These are phyloP conservation scores for Hyles vespertilio DNA, from an alignment of 1,140 invertebrate species.

Conservation along the genomic window DNA sequence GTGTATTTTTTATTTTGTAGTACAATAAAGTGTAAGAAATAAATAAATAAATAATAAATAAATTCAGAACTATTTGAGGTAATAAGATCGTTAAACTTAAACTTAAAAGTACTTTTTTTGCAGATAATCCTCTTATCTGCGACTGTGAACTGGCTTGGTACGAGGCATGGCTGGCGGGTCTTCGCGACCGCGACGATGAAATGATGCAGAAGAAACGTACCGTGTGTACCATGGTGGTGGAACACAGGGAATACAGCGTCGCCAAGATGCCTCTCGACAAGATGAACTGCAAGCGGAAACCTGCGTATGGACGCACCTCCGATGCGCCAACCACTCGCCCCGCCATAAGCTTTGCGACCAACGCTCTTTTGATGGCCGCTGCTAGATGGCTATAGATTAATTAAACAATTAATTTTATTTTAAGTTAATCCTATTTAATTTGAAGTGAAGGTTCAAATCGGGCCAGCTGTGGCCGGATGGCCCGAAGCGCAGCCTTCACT, in stretches of 20 bases:
- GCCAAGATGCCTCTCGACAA: conserved; percentile 86
- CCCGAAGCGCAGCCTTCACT: conserved; percentile 41
- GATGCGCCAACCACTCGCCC: conserved; percentile 29
- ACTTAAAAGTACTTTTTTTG: conserved; percentile 9
- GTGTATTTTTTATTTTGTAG: too few relatives aligned
- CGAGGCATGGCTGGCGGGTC: conserved; percentile 84
- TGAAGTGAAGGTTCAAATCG: conserved; percentile 43
- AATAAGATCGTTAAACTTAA: background rate
- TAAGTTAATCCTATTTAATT: conserved; percentile 41
- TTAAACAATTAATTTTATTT: conserved; percentile 16
- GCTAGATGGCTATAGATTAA: conserved; percentile 48
- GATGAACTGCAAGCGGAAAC: conserved; percentile 86
- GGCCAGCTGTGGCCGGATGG: conserved; percentile 69
- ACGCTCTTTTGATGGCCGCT: conserved; percentile 33
- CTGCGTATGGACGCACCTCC: conserved; percentile 49
- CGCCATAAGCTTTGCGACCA: conserved; percentile 33
- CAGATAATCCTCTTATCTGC: conserved; percentile 92
- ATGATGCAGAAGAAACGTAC: conserved; percentile 91
- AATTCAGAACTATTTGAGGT: background rate
- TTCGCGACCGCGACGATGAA: conserved; percentile 87
- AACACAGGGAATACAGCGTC: conserved; percentile 87
- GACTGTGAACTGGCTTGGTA: conserved; percentile 93
- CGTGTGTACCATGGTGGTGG: conserved; percentile 83
- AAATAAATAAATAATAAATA: too few relatives aligned
- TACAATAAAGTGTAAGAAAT: too few relatives aligned